Evolutionary conservation across 2,797 vertebrate genomes (phyloP), one percentile per base, ranked within the genome.

Genomic region (Buphagus erythrorhynchus): DNA sequence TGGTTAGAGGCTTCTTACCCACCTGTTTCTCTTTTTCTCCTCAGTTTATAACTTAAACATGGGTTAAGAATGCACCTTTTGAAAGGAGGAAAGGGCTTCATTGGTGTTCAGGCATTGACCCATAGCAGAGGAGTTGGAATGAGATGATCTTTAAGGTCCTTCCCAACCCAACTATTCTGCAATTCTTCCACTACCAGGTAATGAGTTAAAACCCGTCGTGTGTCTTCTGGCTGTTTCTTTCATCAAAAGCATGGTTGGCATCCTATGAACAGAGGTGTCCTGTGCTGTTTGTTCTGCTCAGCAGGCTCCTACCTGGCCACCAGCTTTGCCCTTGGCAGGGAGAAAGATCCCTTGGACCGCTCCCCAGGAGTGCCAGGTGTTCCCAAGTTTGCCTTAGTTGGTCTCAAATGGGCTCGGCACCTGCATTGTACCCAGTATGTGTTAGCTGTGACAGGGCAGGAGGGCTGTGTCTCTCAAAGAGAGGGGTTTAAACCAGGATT

Each of bases 321-420:
- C 52, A 77, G 42, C 57, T 83, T 8, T 54, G 51, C 13, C 16
- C 6, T 36, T 57, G 57, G 22, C 43, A 33, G 61, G 68, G 36
- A 71, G 57, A 49, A 77, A 38, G 12, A 29, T 11, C 58, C 19
- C 8, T 16, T 57, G 51, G 31, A n/a, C 55, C 40, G 31, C n/a
- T 78, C 61, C 33, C 14, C 6, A 16, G 3, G 17, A 22, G 28
- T 78, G 51, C 40, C 28, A 55, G 33, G 28, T 66, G 51, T 66
- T 55, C 75, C 25, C 5, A n/a, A 16, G 26, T 19, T 24, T 40
- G 36, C 29, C n/a, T 42, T 17, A 31, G 55, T n/a, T 0, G 0
- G n/a, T 69, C 74, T 51, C 48, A 67, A 6, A 35, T 17, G 45
- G 36, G 29, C 36, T 59, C 28, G 40, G 69, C 35, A 66, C 33